Conservation (phyloP, 2,888 invertebrate species). For the Ormia ochracea region DNA sequence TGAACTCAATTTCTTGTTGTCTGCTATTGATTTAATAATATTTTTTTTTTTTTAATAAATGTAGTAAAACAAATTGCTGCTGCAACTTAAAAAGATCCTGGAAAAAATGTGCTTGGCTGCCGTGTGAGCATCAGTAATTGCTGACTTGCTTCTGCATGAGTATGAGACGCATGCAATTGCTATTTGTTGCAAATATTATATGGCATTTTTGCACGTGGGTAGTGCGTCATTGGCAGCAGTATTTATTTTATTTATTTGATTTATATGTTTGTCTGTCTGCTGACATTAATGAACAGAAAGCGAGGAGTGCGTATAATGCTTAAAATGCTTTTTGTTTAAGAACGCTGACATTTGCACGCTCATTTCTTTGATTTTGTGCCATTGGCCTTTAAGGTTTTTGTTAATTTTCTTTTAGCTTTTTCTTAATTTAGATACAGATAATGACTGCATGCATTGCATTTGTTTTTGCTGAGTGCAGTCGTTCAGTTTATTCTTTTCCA, state of each 20-base stretch:
- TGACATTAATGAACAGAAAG: constrained; percentile 46
- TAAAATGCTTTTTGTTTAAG: constrained; percentile 2
- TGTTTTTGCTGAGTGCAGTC: constrained; percentile 14
- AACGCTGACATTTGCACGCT: background rate
- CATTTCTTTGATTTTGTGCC: constrained; percentile 28
- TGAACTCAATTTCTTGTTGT: constrained; percentile 22
- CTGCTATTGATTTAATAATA: constrained; percentile 26
- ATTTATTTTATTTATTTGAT: background rate
- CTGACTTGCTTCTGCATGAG: background rate
- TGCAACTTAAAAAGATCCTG: background rate
- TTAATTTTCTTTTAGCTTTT: background rate
- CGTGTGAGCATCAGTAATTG: background rate
- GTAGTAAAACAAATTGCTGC: constrained; percentile 3
- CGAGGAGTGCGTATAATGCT: constrained; percentile 38
- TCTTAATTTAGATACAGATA: constrained; percentile 3
- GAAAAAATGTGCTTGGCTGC: background rate
- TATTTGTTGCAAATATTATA: constrained; percentile 6
- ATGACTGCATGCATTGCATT: constrained; percentile 24
- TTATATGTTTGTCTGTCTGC: background rate
- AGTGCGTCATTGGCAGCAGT: background rate
- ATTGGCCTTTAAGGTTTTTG: constrained; percentile 28
- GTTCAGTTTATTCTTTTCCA: background rate
- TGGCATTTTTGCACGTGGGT: constrained; percentile 40
- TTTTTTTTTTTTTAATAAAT: constrained; percentile 3
- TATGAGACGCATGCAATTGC: constrained; percentile 5